Base-by-base conservation (phyloP, 2,797 vertebrate species). In the Gadopsis marmoratus region DNA sequence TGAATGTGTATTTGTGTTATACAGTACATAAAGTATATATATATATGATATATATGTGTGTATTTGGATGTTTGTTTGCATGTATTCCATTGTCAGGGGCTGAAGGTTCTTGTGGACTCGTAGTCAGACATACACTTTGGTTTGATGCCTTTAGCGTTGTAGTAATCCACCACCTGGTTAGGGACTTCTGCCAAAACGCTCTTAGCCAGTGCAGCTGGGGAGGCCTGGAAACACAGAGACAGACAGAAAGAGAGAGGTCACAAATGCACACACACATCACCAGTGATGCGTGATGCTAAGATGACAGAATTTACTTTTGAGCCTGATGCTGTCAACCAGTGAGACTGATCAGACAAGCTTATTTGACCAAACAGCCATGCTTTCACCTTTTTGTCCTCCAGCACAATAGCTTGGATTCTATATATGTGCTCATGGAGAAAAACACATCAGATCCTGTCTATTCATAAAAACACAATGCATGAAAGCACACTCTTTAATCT, bases 121-220 rank as follows among this genome's bases (percentile, higher is more conserved):
- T 95, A 99, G 88, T 99, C 97, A 12, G 98, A 97, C 86, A 97
- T 88, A 90, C 97, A 97, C 94, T 99, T 99, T 90, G 98, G 98
- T 93, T 97, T 97, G 93, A 99, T 99, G 89, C 97, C 97, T 95
- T 99, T 99, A 77, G 97, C 96, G 62, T 98, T 99, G 96, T 99
- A 99, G 95, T 99, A 99, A 95, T 99, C 98, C 95, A 99, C 98
- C 79, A 99, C 98, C 95, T 99, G 98, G 92, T 99, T 99, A 43
- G 98, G 98, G 90, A 99, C 98, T 95, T 99, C 98, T 26, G 98
- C 98, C 95, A 99, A 89, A 90, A 99, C 98, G 7, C 98, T 99
- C 93, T 99, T 99, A 63, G 98, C 98, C 89, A 99, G 95, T 35
- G 98, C 98, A 81, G 98, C 98, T 75, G 98, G 98, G 81, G 98